A percentile compares a stretch with the other conserved stretches of the same genome.
phyloP scores from a whole-genome alignment of 2,888 invertebrate genomes.

The Hipparchia sbordonii region DNA sequence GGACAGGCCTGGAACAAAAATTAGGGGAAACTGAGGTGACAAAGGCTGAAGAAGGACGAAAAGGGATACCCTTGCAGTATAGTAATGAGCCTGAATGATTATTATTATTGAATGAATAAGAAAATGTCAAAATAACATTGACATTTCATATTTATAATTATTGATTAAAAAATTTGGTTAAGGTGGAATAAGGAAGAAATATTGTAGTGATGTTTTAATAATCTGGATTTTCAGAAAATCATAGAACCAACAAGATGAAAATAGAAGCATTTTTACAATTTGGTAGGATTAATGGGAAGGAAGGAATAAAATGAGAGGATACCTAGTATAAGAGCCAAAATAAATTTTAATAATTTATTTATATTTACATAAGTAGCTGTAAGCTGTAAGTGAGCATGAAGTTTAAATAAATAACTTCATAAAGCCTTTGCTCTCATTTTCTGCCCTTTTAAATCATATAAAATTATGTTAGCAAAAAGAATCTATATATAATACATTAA shows the following conservation, averaged over 20 bases:
- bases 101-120: neutral
- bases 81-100: slow-evolving; percentile 75
- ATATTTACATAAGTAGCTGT: slow-evolving; percentile 32
- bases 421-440: neutral
- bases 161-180: neutral
- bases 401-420: slow-evolving; percentile 10
- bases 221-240: neutral
- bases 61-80: slow-evolving; percentile 89
- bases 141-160: neutral
- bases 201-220: neutral
- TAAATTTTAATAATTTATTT: slow-evolving; percentile 43
- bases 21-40: slow-evolving; percentile 88
- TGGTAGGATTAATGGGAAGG: too few relatives aligned
- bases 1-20: slow-evolving; percentile 94
- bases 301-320: neutral
- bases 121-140: neutral
- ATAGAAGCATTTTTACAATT: neutral
- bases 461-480: too few relatives aligned
- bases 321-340: neutral
- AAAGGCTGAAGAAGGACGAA: slow-evolving; percentile 86
- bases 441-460: too few relatives aligned
- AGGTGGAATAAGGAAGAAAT: neutral
- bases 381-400: neutral
- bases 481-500: too few relatives aligned
- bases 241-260: neutral